Conservation (phyloP, 2,797 vertebrate species). For the Gambusia yucatana region DNA sequence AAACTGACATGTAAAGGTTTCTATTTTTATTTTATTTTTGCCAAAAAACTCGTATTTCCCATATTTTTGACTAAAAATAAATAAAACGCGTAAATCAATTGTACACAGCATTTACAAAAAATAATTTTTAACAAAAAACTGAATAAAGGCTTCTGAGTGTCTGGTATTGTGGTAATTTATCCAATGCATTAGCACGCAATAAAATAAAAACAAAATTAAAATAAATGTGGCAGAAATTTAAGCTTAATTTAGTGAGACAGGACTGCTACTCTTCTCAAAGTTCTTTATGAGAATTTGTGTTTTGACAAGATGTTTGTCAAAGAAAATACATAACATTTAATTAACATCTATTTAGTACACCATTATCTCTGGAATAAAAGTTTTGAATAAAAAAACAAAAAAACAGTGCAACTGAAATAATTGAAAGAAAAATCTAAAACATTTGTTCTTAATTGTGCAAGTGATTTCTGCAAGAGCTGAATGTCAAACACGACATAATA, state of each 20-base stretch:
- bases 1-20: not conserved
- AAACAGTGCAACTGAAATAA: not conserved
- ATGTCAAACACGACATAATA: constrained; percentile 69
- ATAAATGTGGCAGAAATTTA: not conserved
- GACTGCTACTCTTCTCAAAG: not conserved
- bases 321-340: not conserved
- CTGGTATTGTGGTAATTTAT: not conserved
- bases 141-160: not conserved
- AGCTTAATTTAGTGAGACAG: not conserved
- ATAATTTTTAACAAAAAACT: not conserved
- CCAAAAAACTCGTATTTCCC: not conserved
- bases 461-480: constrained; percentile 75
- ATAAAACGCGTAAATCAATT: not conserved
- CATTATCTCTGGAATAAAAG: not conserved
- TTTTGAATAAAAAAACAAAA: not conserved
- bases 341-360: not conserved
- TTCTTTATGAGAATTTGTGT: not conserved
- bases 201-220: not conserved
- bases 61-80: not conserved
- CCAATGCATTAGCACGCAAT: not conserved
- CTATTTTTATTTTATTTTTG: not conserved
- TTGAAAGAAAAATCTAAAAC: not conserved
- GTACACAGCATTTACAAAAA: not conserved
- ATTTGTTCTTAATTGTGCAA: constrained; percentile 66
- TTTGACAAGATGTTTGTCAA: not conserved